phyloP scores from a whole-genome alignment of 2,797 vertebrate genomes.

The Natrix natrix region DNA sequence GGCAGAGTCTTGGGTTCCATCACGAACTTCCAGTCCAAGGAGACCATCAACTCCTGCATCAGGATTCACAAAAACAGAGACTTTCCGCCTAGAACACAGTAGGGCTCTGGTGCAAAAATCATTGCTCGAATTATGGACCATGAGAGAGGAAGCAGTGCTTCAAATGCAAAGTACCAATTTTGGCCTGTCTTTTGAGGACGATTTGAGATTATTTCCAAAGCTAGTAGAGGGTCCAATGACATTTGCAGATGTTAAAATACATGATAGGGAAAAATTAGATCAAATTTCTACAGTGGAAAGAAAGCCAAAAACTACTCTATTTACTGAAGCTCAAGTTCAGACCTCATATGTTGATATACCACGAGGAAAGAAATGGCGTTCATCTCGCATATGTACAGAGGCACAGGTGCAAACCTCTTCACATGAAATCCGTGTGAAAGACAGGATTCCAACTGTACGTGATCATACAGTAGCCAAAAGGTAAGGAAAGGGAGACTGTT shows the following conservation, averaged over 20 bases:
- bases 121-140: constrained; percentile 21
- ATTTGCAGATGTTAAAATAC: not conserved
- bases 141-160: constrained; percentile 10
- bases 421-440: constrained; percentile 5
- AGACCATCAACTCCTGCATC: not conserved
- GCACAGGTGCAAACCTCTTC: constrained; percentile 13
- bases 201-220: not conserved
- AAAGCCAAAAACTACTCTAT: not conserved
- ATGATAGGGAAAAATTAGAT: not conserved
- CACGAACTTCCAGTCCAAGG: not conserved
- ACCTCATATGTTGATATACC: constrained; percentile 5
- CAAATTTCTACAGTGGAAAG: not conserved
- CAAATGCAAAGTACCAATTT: not conserved
- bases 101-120: not conserved
- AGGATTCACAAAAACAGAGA: not conserved
- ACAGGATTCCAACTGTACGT: not conserved
- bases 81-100: not conserved
- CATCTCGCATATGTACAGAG: not conserved
- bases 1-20: not conserved
- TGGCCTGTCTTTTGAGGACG: not conserved
- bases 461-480: not conserved
- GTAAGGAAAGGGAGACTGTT: not conserved
- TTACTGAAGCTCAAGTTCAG: constrained; percentile 36
- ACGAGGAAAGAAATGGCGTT: not conserved
- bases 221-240: not conserved